Conservation (phyloP, 2,113 vertebrate genomes). For the Bos indicus region DNA sequence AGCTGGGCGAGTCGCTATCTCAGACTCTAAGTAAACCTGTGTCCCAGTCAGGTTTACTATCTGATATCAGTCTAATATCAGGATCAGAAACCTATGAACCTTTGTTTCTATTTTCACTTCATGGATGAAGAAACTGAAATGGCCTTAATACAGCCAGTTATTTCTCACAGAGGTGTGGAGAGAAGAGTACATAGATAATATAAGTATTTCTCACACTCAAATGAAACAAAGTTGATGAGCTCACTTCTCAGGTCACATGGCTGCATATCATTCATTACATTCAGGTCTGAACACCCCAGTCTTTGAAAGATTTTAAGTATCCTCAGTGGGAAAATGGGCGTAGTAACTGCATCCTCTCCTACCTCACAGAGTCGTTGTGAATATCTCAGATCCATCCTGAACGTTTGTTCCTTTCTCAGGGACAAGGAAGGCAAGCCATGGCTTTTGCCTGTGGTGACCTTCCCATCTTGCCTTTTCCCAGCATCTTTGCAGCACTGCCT, state of each 20-base stretch:
- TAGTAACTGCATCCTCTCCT: not conserved
- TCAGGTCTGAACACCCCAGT: not conserved
- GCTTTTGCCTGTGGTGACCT: not conserved
- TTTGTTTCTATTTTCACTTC: conserved; percentile 35
- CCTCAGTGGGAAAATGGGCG: not conserved
- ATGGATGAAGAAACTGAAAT: not conserved
- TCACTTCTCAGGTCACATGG: not conserved
- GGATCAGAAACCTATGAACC: not conserved
- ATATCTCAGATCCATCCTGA: not conserved
- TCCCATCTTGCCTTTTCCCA: not conserved
- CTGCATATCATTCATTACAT: not conserved
- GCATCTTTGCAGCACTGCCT: not conserved
- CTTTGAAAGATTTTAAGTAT: not conserved
- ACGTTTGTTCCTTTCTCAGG: not conserved
- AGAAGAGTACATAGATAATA: not conserved
- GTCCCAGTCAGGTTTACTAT: not conserved
- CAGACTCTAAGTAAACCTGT: not conserved
- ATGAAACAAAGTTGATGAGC: not conserved
- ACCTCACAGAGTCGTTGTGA: not conserved
- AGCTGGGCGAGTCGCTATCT: not conserved
- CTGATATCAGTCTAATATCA: not conserved
- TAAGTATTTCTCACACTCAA: not conserved
- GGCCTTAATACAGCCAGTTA: not conserved
- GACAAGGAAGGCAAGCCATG: not conserved
- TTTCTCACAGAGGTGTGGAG: not conserved